Conservation (phyloP, 2,797 vertebrate species). For the Carcharodon carcharias region DNA sequence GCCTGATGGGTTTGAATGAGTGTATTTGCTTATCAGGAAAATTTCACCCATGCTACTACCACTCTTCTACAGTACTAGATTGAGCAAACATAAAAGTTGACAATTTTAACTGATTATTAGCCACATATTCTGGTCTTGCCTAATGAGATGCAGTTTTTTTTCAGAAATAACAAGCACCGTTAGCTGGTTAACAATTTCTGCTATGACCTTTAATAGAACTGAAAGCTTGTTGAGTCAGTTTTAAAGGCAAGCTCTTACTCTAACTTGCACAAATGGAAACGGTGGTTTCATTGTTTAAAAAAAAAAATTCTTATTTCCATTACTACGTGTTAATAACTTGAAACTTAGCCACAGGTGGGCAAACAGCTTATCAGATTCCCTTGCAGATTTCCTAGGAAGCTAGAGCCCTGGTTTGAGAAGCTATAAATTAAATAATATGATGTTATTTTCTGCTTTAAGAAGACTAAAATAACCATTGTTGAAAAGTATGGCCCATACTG, state of each 20-base stretch:
- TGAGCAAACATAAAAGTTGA: background rate
- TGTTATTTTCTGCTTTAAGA: background rate
- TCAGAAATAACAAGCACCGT: background rate
- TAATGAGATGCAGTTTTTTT: background rate
- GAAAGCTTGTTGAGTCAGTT: background rate
- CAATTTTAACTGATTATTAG: background rate
- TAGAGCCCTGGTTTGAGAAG: background rate
- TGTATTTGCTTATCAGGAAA: background rate
- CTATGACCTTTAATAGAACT: background rate
- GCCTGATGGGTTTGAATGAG: background rate
- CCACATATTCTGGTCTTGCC: background rate
- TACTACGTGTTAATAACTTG: background rate
- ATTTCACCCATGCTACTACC: background rate
- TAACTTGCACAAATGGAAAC: background rate
- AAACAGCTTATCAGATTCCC: background rate
- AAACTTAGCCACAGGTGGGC: background rate
- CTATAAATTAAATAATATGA: background rate
- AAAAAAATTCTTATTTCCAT: background rate
- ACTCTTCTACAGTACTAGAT: background rate
- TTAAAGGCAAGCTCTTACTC: background rate
- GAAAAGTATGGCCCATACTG: background rate
- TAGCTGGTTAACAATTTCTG: background rate
- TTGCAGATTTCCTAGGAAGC: background rate
- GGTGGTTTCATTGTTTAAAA: background rate
- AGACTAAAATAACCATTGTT: background rate